Percentiles rank a stretch among this genome's conserved stretches.
Conservation (phyloP, 2,113 vertebrate genomes). For the Baryphthengus martii region DNA sequence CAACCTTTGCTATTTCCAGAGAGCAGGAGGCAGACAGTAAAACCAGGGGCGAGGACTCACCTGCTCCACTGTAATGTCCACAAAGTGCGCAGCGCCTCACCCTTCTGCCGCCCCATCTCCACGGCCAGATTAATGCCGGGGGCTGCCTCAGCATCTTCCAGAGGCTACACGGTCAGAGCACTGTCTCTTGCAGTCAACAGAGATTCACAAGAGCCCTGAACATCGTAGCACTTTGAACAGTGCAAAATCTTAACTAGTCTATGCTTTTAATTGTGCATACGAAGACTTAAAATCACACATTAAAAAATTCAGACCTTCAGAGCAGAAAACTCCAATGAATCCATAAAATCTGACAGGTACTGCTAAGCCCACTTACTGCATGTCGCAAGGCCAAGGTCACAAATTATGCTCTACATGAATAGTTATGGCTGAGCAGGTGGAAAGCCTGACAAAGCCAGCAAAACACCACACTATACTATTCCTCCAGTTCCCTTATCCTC, state of each 20-base stretch:
- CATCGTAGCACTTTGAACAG: neutral
- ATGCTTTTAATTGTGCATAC: neutral
- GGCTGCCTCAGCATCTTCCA: neutral
- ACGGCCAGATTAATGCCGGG: neutral
- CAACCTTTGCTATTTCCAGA: slow-evolving; percentile 23
- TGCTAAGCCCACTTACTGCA: neutral
- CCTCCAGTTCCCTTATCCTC: neutral
- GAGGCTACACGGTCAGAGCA: neutral
- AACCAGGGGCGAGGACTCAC: neutral
- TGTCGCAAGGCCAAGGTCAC: fast-evolving
- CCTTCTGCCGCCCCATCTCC: neutral
- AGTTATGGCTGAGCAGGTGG: neutral
- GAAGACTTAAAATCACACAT: neutral
- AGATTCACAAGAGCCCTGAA: neutral
- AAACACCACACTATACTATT: neutral
- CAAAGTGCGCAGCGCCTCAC: neutral
- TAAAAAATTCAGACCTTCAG: neutral
- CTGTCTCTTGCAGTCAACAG: neutral
- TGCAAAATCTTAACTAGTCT: neutral
- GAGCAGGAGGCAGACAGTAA: neutral
- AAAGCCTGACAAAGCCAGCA: neutral
- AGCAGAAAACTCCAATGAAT: neutral
- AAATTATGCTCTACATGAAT: fast-evolving
- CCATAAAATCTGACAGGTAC: neutral
- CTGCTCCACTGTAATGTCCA: neutral